phyloP scores from a whole-genome alignment of 2,797 vertebrate genomes.

The Chelidonichthys spinosus region DNA sequence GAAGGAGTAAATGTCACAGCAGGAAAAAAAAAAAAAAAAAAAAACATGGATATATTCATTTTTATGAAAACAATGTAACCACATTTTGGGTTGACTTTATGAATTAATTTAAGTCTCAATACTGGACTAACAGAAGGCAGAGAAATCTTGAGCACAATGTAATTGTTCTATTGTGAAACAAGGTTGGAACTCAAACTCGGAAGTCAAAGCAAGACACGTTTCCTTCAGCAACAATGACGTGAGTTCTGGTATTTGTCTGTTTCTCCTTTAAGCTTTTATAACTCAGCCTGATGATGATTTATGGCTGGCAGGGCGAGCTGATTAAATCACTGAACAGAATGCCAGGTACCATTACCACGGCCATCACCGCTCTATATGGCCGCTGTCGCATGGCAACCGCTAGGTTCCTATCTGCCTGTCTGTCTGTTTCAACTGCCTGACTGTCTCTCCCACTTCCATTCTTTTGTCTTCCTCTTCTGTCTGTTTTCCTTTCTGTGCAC shows the following conservation, averaged over 20 bases:
- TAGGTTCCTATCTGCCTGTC: constrained; percentile 45
- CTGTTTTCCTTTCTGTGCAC: constrained; percentile 13
- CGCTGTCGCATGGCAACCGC: constrained; percentile 71
- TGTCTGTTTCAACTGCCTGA: constrained; percentile 42
- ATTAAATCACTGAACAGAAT: constrained; percentile 78
- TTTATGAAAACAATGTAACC: background rate
- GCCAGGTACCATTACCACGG: constrained; percentile 72
- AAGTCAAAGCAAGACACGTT: constrained; percentile 38
- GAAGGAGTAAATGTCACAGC: background rate
- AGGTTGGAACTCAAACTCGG: constrained; percentile 19
- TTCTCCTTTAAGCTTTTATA: constrained; percentile 60
- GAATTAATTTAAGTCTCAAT: background rate
- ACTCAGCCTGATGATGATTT: constrained; percentile 76
- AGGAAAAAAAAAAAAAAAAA: background rate
- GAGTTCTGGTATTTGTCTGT: constrained; percentile 52
- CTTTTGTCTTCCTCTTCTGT: constrained; percentile 6
- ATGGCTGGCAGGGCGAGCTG: constrained; percentile 69
- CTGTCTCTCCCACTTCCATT: constrained; percentile 34
- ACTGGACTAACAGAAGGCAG: background rate
- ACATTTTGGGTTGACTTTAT: background rate
- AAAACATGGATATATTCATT: background rate
- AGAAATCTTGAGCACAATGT: background rate
- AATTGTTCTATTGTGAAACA: constrained; percentile 2
- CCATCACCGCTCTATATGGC: constrained; percentile 68
- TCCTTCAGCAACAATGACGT: constrained; percentile 26